phyloP scores from a whole-genome alignment of 2,797 vertebrate species.

The Craterocephalus amniculus region DNA sequence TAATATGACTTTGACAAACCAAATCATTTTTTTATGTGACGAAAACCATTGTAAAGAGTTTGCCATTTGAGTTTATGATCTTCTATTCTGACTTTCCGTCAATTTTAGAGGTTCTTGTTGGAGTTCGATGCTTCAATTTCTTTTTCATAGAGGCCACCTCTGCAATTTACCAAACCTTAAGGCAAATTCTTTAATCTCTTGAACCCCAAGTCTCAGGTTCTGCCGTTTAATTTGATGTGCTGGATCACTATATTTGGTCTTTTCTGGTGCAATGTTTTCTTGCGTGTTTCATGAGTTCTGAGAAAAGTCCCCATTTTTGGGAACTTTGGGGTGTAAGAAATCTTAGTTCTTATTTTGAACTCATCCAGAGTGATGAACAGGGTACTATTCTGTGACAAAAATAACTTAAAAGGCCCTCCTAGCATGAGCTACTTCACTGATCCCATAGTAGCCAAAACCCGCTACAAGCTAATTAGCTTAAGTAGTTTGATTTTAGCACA shows the following conservation, averaged over 20 bases:
- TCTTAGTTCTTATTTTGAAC: not conserved
- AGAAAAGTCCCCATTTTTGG: too few relatives aligned
- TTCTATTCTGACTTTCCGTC: not conserved
- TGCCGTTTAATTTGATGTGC: too few relatives aligned
- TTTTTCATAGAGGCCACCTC: too few relatives aligned
- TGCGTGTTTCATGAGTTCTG: too few relatives aligned
- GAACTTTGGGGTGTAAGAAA: too few relatives aligned
- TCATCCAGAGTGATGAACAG: not conserved
- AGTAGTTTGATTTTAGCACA: not conserved
- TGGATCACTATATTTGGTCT: too few relatives aligned
- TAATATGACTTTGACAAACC: not conserved
- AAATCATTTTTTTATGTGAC: not conserved
- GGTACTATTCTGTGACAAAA: not conserved
- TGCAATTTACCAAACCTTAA: too few relatives aligned
- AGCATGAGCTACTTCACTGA: not conserved
- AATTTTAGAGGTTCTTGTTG: not conserved
- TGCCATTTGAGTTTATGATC: not conserved
- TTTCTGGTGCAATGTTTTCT: too few relatives aligned
- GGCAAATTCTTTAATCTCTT: too few relatives aligned
- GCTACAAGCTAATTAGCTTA: not conserved
- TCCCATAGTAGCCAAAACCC: not conserved
- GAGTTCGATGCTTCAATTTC: not conserved
- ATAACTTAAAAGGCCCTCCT: too few relatives aligned
- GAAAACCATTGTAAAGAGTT: too few relatives aligned
- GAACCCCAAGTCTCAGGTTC: too few relatives aligned